phyloP scores from a whole-genome alignment of 2,888 invertebrate genomes.

The Chloroclystis v-ata region DNA sequence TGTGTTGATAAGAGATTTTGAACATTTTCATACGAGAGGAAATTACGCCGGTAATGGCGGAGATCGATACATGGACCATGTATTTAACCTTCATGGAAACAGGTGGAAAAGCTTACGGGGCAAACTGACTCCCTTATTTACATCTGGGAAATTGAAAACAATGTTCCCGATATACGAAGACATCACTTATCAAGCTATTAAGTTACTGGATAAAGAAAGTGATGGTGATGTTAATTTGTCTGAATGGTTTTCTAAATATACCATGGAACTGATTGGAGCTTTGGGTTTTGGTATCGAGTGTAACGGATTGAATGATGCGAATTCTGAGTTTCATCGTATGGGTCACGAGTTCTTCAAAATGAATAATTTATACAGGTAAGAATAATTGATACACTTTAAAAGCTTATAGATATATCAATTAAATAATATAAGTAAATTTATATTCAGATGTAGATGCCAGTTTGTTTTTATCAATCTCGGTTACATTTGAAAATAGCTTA shows the following conservation, averaged over 20 bases:
- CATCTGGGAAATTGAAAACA: conserved; percentile 81
- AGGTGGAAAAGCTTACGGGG: conserved; percentile 81
- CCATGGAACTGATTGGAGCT: conserved; percentile 80
- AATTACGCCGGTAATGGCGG: conserved; percentile 78
- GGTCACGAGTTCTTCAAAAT: conserved; percentile 66
- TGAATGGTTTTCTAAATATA: conserved; percentile 77
- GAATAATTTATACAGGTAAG: conserved; percentile 55
- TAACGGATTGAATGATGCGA: conserved; percentile 74
- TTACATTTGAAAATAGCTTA: not conserved
- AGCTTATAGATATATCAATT: too few relatives aligned
- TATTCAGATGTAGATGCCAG: too few relatives aligned
- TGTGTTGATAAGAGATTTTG: conserved; percentile 80
- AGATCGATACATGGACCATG: conserved; percentile 79
- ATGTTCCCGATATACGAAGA: conserved; percentile 80
- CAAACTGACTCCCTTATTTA: conserved; percentile 82
- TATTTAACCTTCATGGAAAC: conserved; percentile 77
- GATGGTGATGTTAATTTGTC: conserved; percentile 62
- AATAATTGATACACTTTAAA: conserved; percentile 29
- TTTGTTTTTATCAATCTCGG: not conserved
- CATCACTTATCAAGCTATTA: conserved; percentile 73
- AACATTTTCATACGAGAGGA: conserved; percentile 81
- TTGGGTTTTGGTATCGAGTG: conserved; percentile 81
- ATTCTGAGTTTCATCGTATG: conserved; percentile 72
- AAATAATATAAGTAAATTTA: too few relatives aligned
- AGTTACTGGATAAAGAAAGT: conserved; percentile 9